Evolutionary conservation across 2,888 invertebrate species (phyloP).

Genomic region (Mythimna loreyi): DNA sequence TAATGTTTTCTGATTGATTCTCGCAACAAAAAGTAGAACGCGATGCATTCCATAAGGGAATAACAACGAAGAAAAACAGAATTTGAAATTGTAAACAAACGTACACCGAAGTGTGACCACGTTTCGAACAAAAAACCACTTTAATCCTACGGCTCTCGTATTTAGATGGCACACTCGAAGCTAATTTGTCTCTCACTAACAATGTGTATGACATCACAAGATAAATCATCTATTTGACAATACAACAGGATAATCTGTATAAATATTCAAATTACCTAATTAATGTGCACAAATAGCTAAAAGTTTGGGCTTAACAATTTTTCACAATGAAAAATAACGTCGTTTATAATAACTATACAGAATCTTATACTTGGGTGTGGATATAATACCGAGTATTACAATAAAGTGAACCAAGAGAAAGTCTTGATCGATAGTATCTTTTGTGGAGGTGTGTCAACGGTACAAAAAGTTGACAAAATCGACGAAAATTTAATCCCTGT

Average conservation of each 20-base stretch:
- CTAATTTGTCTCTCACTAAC: slow-evolving; percentile 56
- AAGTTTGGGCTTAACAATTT: slow-evolving; percentile 62
- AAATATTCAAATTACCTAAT: slow-evolving; percentile 67
- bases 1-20: slow-evolving; percentile 32
- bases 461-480: slow-evolving; percentile 55
- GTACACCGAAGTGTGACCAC: slow-evolving; percentile 50
- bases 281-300: slow-evolving; percentile 64
- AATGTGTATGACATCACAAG: slow-evolving; percentile 55
- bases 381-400: slow-evolving; percentile 56
- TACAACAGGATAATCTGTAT: slow-evolving; percentile 65
- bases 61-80: slow-evolving; percentile 29
- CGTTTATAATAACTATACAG: slow-evolving; percentile 55
- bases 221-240: slow-evolving; percentile 62
- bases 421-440: slow-evolving; percentile 58
- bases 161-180: slow-evolving; percentile 51
- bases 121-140: slow-evolving; percentile 49
- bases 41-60: slow-evolving; percentile 14
- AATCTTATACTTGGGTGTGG: slow-evolving; percentile 56
- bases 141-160: slow-evolving; percentile 59
- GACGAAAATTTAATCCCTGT: slow-evolving; percentile 54
- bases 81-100: slow-evolving; percentile 43
- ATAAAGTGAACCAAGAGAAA: slow-evolving; percentile 62
- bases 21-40: slow-evolving; percentile 31
- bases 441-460: slow-evolving; percentile 56
- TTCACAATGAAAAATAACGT: slow-evolving; percentile 64